Conservation (phyloP, 1,140 invertebrate genomes). For the Lordiphosa collinella region DNA sequence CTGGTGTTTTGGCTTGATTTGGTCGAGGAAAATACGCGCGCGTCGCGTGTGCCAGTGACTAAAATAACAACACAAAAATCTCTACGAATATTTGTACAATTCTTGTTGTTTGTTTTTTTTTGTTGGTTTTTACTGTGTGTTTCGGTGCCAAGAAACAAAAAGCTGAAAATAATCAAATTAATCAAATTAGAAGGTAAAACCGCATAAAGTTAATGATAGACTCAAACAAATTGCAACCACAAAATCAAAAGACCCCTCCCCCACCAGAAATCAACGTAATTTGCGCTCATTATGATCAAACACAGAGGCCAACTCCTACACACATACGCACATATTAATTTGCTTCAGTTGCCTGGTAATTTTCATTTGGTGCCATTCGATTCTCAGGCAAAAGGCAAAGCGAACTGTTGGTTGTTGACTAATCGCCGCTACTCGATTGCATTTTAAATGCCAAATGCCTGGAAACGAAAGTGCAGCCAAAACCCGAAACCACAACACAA, state of each 20-base stretch:
- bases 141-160: neutral
- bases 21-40: neutral
- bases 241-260: slow-evolving; percentile 18
- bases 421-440: slow-evolving; percentile 64
- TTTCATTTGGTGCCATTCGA: slow-evolving; percentile 39
- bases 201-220: slow-evolving; percentile 25
- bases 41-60: slow-evolving; percentile 25
- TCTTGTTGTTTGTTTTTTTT: slow-evolving; percentile 1
- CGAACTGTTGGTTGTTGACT: slow-evolving; percentile 46
- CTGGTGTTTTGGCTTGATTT: neutral
- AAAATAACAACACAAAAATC: neutral
- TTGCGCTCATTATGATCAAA: slow-evolving; percentile 57
- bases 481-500: slow-evolving; percentile 15
- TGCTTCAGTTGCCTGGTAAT: slow-evolving; percentile 24
- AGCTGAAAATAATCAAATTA: slow-evolving; percentile 27
- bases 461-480: slow-evolving; percentile 59
- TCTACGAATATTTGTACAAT: neutral
- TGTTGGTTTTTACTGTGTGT: neutral
- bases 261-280: slow-evolving; percentile 59
- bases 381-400: slow-evolving; percentile 27
- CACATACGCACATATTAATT: slow-evolving; percentile 10
- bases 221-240: slow-evolving; percentile 37
- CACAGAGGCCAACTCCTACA: slow-evolving; percentile 17
- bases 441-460: slow-evolving; percentile 45
- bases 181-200: slow-evolving; percentile 55